Evolutionary conservation across 2,888 invertebrate species (phyloP), one percentile per base, ranked within the genome.

Genomic region (Drosophila buzzatii): DNA sequence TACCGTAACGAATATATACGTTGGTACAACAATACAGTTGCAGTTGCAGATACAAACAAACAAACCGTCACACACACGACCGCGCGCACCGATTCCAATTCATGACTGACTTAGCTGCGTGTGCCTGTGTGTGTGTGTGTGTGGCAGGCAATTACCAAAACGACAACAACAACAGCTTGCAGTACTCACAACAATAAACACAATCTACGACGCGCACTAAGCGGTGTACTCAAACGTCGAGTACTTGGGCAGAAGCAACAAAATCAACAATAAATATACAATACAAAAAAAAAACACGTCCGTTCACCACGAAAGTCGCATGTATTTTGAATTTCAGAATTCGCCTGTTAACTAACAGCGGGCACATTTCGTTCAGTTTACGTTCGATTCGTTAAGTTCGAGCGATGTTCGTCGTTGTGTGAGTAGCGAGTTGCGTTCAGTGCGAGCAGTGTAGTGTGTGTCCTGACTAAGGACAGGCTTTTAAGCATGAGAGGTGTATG

Each of bases 61-160:
- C 59, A 72, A 63, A 53, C 53, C 59, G 39, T 58, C 57, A 68
- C 73, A 68, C 61, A 67, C 53, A 61, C 52, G 59, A 8, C 7
- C 62, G 71, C 76, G 76, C 72, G 72, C 57, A 67, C 58, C 64
- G 76, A 63, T 76, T 68, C 64, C 73, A 49, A 68, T 49, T 76
- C 76, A 76, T 72, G 76, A 76, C 76, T 72, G 49, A 53, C 55
- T 63, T 18, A 49, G 18, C 37, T 47, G 53, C 33, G 33, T 37
- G 37, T 53, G 27, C 51, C 33, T 41, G 23, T 55, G 42, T 58
- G 37, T 49, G 61, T 64, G 23, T 64, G 73, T 79, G 27, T 65
- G 23, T 64, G 76, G 70, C 58, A 68, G 82, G 68, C 77, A 83
- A 83, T 83, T 83, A 83, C 81, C 81, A 83, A 83, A 72, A 78